phyloP scores from a whole-genome alignment of 2,797 vertebrate genomes.

The Rhynchonycteris naso region DNA sequence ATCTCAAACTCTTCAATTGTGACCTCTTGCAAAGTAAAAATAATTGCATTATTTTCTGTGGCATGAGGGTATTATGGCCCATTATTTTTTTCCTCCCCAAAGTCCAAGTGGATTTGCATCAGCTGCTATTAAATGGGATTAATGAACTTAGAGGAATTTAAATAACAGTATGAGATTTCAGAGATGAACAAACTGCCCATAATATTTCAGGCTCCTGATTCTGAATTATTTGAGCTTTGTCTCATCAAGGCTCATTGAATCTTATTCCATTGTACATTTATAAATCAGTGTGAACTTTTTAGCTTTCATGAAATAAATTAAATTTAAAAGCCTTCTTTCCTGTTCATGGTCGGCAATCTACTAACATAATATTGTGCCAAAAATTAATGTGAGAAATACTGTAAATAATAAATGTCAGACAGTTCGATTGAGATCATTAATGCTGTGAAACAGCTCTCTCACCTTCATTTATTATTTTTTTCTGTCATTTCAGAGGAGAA shows the following conservation, averaged over 20 bases:
- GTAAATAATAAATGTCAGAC: conserved; percentile 75
- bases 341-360: conserved; percentile 69
- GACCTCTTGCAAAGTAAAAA: conserved; percentile 87
- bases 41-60: conserved; percentile 87
- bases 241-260: conserved; percentile 82
- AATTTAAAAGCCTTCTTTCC: conserved; percentile 66
- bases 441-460: conserved; percentile 53
- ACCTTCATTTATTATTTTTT: conserved; percentile 33
- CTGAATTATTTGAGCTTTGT: conserved; percentile 81
- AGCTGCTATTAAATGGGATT: conserved; percentile 72
- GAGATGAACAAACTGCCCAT: conserved; percentile 69
- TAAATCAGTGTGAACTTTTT: conserved; percentile 82
- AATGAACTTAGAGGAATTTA: conserved; percentile 79
- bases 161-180: conserved; percentile 76
- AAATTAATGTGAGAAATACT: conserved; percentile 76
- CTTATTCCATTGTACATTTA: conserved; percentile 57
- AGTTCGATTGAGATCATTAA: conserved; percentile 69
- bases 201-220: conserved; percentile 79
- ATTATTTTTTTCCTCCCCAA: conserved; percentile 79
- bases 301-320: conserved; percentile 80
- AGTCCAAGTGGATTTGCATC: conserved; percentile 78
- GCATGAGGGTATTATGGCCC: conserved; percentile 79
- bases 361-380: conserved; percentile 73
- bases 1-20: conserved; percentile 86
- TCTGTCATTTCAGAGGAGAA: conserved; percentile 2